Evolutionary conservation across 1,140 invertebrate species (phyloP), one percentile per base, ranked within the genome.

Genomic region (Drosophila dunni): DNA sequence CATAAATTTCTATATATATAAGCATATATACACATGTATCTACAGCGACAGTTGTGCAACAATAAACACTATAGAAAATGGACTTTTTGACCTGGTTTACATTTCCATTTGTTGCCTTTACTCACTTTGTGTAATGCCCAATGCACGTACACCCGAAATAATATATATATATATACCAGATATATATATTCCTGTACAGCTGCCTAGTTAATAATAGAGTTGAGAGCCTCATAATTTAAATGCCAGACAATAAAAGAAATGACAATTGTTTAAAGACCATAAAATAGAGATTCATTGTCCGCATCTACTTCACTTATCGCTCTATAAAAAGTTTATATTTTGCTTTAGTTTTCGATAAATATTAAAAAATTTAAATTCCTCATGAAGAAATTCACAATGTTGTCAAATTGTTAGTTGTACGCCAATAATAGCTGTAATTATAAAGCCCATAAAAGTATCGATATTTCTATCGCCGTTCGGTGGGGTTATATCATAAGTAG

Each of bases 41-140:
- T 29, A 29, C n/a, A 13, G 13, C 7, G 11, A 13, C n/a, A 42
- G 9, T n/a, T 13, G 10, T 29, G 11, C 40, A 13, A 42, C 40
- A 42, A 3, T 40, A 13, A 5, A 42, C n/a, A 45, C 24, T 54
- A 33, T 64, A 54, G 20, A 44, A 58, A 13, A 44, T 33, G 38
- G 11, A 44, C 50, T 50, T 53, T 58, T 29, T 74, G 66, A 69
- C 71, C 71, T 69, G 71, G 71, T 74, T 74, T 74, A 74, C 65
- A 74, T 74, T 68, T 29, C 24, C 57, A 56, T 33, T 69, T 17
- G 15, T 24, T 58, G 17, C 7, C 5, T 42, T 50, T 33, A 29
- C 38, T 11, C 15, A 20, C n/a, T 29, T 40, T 68, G 24, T 50
- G 13, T 44, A 56, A 66, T 61, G 38, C 17, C 34, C 36, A 40